phyloP scores from a whole-genome alignment of 1,140 invertebrate genomes.

The Drosophila orosa region DNA sequence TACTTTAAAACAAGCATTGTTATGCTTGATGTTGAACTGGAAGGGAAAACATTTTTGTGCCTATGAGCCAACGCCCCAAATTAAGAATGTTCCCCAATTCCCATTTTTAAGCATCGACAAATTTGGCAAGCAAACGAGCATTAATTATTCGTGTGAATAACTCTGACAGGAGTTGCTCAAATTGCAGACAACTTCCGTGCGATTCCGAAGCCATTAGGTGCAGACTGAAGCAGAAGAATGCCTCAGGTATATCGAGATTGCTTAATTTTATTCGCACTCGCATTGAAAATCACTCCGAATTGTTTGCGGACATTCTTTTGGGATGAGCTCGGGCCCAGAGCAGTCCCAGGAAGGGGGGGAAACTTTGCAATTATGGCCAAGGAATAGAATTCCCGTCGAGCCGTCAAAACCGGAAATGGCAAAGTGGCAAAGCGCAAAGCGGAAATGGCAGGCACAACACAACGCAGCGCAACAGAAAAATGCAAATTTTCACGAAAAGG shows the following conservation, averaged over 20 bases:
- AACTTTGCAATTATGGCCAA: slow-evolving; percentile 59
- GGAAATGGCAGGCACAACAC: slow-evolving; percentile 65
- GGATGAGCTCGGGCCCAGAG: slow-evolving; percentile 9
- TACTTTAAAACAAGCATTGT: background rate
- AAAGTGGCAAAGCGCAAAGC: slow-evolving; percentile 70
- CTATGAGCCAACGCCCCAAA: background rate
- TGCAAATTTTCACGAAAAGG: slow-evolving; percentile 68
- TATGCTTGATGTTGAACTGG: too few relatives aligned
- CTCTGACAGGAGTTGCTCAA: slow-evolving; percentile 9
- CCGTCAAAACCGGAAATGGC: slow-evolving; percentile 75
- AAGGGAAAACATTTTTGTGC: background rate
- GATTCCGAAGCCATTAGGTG: slow-evolving; percentile 4
- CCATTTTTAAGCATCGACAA: background rate
- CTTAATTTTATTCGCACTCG: slow-evolving; percentile 55
- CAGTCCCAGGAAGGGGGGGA: background rate
- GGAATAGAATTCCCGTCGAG: slow-evolving; percentile 47
- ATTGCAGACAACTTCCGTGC: slow-evolving; percentile 9
- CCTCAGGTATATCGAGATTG: slow-evolving; percentile 42
- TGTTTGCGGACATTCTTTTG: slow-evolving; percentile 28
- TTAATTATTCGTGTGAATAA: slow-evolving; percentile 27
- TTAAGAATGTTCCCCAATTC: background rate
- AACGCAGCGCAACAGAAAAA: slow-evolving; percentile 54
- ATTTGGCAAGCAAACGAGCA: slow-evolving; percentile 12
- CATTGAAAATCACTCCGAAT: slow-evolving; percentile 62
- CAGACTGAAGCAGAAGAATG: slow-evolving; percentile 11